These are phyloP conservation scores for Nestor notabilis DNA, from an alignment of 2,113 vertebrate genomes.

Conservation along the genomic window DNA sequence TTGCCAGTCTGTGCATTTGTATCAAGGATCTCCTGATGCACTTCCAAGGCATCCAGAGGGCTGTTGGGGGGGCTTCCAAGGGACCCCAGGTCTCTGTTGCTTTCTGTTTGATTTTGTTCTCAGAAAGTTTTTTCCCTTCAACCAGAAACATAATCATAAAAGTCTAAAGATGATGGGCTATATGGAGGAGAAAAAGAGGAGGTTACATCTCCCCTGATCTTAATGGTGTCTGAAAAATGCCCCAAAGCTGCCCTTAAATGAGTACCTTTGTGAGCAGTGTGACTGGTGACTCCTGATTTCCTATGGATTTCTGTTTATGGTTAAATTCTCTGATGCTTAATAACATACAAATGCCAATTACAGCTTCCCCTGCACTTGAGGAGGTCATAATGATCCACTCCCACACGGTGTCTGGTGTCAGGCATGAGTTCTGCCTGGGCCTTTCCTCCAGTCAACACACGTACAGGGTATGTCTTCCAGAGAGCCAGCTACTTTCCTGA, in stretches of 20 bases:
- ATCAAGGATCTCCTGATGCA: neutral
- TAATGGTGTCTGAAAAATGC: neutral
- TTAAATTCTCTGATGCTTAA: neutral
- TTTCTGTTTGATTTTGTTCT: neutral
- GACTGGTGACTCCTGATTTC: slow-evolving; percentile 2
- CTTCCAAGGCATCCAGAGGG: neutral
- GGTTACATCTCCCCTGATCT: neutral
- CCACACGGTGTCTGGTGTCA: neutral
- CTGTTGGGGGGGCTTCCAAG: neutral
- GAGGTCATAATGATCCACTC: slow-evolving; percentile 28
- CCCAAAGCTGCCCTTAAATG: neutral
- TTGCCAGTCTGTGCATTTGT: neutral
- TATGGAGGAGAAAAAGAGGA: neutral
- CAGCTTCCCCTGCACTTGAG: neutral
- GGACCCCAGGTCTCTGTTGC: neutral
- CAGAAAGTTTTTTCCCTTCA: neutral
- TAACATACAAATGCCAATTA: slow-evolving; percentile 22
- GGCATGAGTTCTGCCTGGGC: neutral
- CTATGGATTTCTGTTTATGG: slow-evolving; percentile 24
- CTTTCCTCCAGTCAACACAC: neutral
- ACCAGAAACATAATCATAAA: neutral
- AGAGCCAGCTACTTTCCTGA: neutral
- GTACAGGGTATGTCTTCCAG: neutral
- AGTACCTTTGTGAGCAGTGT: neutral
- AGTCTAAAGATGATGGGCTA: neutral